Percentiles rank a stretch among this genome's conserved stretches.
phyloP scores from a whole-genome alignment of 2,113 vertebrate species.

The Malurus cyaneus region DNA sequence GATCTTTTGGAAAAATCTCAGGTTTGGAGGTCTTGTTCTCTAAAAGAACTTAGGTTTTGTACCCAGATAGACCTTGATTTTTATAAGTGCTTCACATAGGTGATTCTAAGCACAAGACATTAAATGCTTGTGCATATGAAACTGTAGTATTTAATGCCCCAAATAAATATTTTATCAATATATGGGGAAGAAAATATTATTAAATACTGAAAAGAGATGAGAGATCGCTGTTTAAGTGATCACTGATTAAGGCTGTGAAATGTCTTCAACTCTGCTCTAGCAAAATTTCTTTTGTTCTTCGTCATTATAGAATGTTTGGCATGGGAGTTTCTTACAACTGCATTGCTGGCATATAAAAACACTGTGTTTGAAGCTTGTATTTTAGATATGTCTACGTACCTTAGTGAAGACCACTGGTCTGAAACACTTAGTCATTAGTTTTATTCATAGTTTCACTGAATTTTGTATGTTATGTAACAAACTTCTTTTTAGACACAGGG shows the following conservation, averaged over 20 bases:
- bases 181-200: not conserved
- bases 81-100: not conserved
- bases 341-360: not conserved
- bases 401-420: not conserved
- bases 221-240: not conserved
- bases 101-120: not conserved
- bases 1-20: conserved; percentile 99
- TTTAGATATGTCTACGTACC: not conserved
- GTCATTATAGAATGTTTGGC: not conserved
- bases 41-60: not conserved
- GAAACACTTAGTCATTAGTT: not conserved
- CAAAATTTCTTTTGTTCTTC: not conserved
- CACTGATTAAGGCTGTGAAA: not conserved
- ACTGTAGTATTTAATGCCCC: not conserved
- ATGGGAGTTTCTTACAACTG: not conserved
- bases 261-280: not conserved
- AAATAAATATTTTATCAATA: not conserved
- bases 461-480: not conserved
- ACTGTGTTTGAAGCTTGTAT: not conserved
- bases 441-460: not conserved
- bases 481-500: not conserved
- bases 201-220: not conserved
- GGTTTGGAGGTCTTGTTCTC: conserved; percentile 70
- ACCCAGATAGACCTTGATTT: not conserved
- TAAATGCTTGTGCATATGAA: not conserved